Evolutionary conservation across 2,113 vertebrate species (phyloP), one percentile per base, ranked within the genome.

Genomic region (Pangasianodon gigas): DNA sequence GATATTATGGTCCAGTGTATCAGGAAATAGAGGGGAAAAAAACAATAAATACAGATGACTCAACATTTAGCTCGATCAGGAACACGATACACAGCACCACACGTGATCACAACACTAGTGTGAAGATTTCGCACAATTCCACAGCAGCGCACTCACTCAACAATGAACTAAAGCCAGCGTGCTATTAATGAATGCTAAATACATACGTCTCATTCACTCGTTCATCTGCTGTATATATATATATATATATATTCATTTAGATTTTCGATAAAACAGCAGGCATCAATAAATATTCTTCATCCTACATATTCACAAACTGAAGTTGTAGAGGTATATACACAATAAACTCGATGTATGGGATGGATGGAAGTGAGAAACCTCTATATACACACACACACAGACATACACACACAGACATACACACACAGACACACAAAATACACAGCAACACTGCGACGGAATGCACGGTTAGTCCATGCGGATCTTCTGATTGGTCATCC

Each of bases 251-350:
- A 48, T 48, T 37, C 37, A 48, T 10, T 75, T 75, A 6, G n/a
- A 32, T 71, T 71, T 48, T 37, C 13, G 6, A 6, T 29, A 65
- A 67, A 84, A 67, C 48, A 74, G 79, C 87, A 81, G 37, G 87
- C 48, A 81, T 88, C 62, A 91, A 91, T 91, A 91, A 91, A 91
- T 91, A 91, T 62, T 62, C n/a, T 29, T 74, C 56, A 52, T 71
- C 26, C 19, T 16, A 29, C 46, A 81, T 62, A 44, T 74, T 87
- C 62, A 83, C 54, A 83, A 58, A 56, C 6, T 6, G 29, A 82
- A 18, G n/a, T 13, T 14, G 58, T 5, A 21, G 19, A 83, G 16
- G 32, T 58, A 58, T 83, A 74, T 29, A 48, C 48, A 48, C 48
- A 48, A 41, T 11, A 69, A 41, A 16, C 69, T 41, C n/a, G 56